These are phyloP conservation scores for Lasioglossum oenotherae DNA, from an alignment of 2,888 invertebrate species.

Conservation along the genomic window DNA sequence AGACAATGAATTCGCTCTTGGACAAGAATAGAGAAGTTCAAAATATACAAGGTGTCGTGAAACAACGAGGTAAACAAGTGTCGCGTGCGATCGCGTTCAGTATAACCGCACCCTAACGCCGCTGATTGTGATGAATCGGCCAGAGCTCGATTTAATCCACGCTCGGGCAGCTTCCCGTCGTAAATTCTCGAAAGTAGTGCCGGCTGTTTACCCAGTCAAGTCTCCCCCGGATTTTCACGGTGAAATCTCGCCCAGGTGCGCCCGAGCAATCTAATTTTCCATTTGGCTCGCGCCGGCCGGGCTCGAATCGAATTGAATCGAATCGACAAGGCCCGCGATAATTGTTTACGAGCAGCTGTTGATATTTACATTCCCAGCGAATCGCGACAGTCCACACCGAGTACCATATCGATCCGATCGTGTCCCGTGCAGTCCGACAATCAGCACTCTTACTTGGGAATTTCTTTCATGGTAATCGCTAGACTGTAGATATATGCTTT, in stretches of 20 bases:
- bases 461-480: background rate
- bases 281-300: background rate
- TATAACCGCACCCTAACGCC: conserved; percentile 13
- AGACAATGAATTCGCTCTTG: too few species aligned
- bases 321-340: background rate
- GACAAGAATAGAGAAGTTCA: too few species aligned
- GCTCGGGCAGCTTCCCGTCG: conserved; percentile 1
- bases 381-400: background rate
- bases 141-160: background rate
- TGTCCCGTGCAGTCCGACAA: background rate
- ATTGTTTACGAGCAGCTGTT: background rate
- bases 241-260: background rate
- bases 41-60: too few species aligned
- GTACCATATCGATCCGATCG: background rate
- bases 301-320: background rate
- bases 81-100: background rate
- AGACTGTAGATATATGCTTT: too few species aligned
- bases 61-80: background rate
- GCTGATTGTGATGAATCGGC: conserved; percentile 43
- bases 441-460: background rate
- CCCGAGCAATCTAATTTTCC: background rate
- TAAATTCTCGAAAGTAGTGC: conserved; percentile 33
- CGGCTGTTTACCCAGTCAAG: conserved; percentile 23
- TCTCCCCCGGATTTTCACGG: background rate
- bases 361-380: background rate